A percentile compares a stretch with the other conserved stretches of the same genome.
phyloP scores from a whole-genome alignment of 2,888 invertebrate species.

The Heliconius sara region DNA sequence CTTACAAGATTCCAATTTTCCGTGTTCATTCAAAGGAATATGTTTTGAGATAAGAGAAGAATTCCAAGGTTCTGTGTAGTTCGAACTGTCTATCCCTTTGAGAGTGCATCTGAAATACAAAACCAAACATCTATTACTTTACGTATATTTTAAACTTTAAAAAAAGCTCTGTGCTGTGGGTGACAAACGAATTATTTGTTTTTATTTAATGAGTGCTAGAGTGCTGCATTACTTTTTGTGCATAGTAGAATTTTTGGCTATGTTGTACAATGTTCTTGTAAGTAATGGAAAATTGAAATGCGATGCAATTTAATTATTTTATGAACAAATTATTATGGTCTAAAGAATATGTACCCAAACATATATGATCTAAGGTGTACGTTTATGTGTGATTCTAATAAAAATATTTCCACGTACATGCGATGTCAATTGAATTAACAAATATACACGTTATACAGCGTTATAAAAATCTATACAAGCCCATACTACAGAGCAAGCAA shows the following conservation, averaged over 20 bases:
- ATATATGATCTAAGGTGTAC: not conserved
- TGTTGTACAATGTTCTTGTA: conserved; percentile 18
- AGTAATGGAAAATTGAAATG: conserved; percentile 7
- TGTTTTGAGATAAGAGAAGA: conserved; percentile 77
- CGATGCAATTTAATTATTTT: not conserved
- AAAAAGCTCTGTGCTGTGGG: conserved; percentile 3
- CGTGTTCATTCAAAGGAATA: conserved; percentile 84
- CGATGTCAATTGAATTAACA: not conserved
- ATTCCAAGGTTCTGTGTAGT: conserved; percentile 81
- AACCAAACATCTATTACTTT: conserved; percentile 42
- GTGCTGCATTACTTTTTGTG: conserved; percentile 15
- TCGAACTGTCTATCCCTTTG: conserved; percentile 82
- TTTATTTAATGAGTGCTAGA: conserved; percentile 17
- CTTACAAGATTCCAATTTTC: conserved; percentile 86
- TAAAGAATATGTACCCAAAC: not conserved
- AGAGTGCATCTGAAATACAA: conserved; percentile 83
- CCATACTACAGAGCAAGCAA: not conserved
- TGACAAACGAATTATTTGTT: conserved; percentile 14
- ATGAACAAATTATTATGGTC: not conserved
- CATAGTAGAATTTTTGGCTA: not conserved
- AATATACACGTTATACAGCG: not conserved
- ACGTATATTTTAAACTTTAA: not conserved
- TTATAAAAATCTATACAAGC: not conserved
- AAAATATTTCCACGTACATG: not conserved
- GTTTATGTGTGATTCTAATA: not conserved